Conservation (phyloP, 2,888 invertebrate genomes). For the Sturmia bella region DNA sequence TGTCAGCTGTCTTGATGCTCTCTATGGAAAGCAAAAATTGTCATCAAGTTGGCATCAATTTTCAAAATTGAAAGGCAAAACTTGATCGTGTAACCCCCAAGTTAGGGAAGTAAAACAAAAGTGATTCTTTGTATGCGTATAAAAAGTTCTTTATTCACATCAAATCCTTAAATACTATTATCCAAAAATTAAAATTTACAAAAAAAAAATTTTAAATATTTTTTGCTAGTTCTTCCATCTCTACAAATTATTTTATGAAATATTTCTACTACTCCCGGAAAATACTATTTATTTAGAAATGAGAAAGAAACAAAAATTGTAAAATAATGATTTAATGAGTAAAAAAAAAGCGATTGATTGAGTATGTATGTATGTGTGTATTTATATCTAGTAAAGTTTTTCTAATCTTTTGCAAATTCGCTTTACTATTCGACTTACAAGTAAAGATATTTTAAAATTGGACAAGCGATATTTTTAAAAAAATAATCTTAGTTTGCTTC, state of each 20-base stretch:
- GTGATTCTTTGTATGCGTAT: slow-evolving; percentile 1
- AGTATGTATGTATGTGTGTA: too few species aligned
- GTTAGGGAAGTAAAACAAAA: background rate
- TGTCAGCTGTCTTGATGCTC: too few species aligned
- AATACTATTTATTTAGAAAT: background rate
- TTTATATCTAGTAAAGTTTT: too few species aligned
- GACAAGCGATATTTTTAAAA: background rate
- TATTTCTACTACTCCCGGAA: slow-evolving; percentile 35
- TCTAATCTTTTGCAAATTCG: slow-evolving; percentile 16
- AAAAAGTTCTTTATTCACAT: slow-evolving; percentile 56
- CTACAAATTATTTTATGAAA: slow-evolving; percentile 26
- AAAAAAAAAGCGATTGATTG: slow-evolving; percentile 6
- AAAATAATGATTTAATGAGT: slow-evolving; percentile 11
- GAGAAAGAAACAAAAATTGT: slow-evolving; percentile 10
- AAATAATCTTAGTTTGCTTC: slow-evolving; percentile 17
- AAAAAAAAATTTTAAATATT: slow-evolving; percentile 37
- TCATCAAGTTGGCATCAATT: too few species aligned
- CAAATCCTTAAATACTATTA: slow-evolving; percentile 42
- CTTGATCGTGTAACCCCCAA: too few species aligned
- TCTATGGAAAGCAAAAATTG: too few species aligned
- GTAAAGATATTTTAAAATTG: background rate
- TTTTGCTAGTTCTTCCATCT: background rate
- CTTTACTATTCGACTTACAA: background rate
- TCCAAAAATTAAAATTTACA: slow-evolving; percentile 50
- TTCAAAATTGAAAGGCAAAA: too few species aligned